Base-by-base conservation (phyloP, 2,113 vertebrate genomes). In the Ornithorhynchus anatinus region DNA sequence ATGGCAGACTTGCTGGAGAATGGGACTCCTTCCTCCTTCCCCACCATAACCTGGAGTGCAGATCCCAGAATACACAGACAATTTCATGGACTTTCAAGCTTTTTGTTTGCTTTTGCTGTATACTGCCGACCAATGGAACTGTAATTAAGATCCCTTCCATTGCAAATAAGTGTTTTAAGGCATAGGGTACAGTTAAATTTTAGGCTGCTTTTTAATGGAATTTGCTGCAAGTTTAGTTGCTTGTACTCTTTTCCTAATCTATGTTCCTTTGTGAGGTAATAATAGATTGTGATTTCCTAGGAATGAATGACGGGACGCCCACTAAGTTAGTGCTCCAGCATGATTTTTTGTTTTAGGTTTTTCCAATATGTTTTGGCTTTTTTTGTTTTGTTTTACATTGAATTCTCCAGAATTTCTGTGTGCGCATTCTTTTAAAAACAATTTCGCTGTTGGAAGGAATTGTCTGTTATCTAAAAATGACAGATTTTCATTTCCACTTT, bases 391-490 rank as follows among this genome's bases (percentile, higher is more conserved):
- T 57, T 20, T 60, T 72, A 52, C 54, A 59, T 31, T 25, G 15
- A 36, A 62, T 54, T 61, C 39, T 25, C 47, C 23, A 31, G 37
- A 58, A 40, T 39, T 71, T n/a, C 45, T 29, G 31, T n/a, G n/a
- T n/a, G n/a, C n/a, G n/a, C n/a, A n/a, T n/a, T n/a, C 47, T 54
- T 33, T 43, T 23, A 5, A 42, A 73, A 73, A 56, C 7, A 10
- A 25, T 74, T 66, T 60, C 20, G 39, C 47, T 67, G 8, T 63
- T 72, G 10, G 42, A 66, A 69, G 44, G 11, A 51, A 75, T 44
- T 56, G 19, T 40, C 74, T 31, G 45, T 64, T 74, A 64, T 39
- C n/a, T n/a, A n/a, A n/a, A n/a, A n/a, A n/a, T n/a, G n/a, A n/a
- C n/a, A n/a, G n/a, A n/a, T n/a, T n/a, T n/a, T n/a, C n/a, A n/a